These are phyloP conservation scores for Hormiphora californensis DNA, from an alignment of 37 sponge, comb jelly and placozoan genomes.

Conservation along the genomic window DNA sequence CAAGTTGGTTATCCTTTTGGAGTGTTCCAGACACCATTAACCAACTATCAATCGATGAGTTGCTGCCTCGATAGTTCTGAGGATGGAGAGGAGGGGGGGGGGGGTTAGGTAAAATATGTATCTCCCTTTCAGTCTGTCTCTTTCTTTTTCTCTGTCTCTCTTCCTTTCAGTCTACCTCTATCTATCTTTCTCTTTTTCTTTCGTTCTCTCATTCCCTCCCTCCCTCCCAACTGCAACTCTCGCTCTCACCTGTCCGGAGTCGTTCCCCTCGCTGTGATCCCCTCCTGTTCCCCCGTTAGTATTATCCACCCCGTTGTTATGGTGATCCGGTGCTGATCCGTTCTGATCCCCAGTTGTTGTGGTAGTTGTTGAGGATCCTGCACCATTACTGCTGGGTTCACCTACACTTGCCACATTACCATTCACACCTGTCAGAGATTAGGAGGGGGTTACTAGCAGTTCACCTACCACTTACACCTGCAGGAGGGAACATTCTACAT, in stretches of 20 bases:
- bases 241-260: not conserved
- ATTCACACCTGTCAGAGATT: not conserved
- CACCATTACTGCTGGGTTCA: slow-evolving; percentile 9
- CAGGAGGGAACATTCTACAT: too few species aligned
- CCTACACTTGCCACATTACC: not conserved
- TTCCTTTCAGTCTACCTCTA: too few species aligned
- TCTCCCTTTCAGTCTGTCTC: too few species aligned
- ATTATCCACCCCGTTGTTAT: too few species aligned
- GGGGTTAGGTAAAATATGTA: too few species aligned
- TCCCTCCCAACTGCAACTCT: too few species aligned
- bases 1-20: slow-evolving; percentile 15
- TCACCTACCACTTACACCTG: too few species aligned
- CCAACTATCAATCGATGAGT: slow-evolving; percentile 28
- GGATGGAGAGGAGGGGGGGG: too few species aligned
- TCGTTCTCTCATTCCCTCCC: too few species aligned
- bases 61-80: slow-evolving; percentile 42
- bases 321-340: not conserved
- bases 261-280: not conserved
- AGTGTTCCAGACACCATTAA: slow-evolving; percentile 11
- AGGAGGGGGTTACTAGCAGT: too few species aligned
- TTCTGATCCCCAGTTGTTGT: not conserved
- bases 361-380: not conserved
- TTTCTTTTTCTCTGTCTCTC: too few species aligned
- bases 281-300: not conserved
- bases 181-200: too few species aligned